Evolutionary conservation across 1,140 invertebrate species (phyloP).

Genomic region (Drosophila jambulina): DNA sequence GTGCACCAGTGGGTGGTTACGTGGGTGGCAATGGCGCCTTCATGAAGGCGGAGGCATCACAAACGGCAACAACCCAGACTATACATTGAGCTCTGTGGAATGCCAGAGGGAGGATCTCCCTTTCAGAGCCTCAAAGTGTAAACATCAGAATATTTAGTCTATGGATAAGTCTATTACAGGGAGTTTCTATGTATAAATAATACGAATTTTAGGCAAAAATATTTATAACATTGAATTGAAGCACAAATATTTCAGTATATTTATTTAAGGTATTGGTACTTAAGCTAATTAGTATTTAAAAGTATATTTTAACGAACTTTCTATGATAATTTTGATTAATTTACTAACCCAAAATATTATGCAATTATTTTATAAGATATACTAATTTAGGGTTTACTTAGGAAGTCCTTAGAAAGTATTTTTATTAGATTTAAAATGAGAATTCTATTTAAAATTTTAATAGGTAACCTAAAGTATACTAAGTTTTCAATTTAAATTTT

Average conservation of each 20-base stretch:
- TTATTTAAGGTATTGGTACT: not conserved
- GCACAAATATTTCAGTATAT: not conserved
- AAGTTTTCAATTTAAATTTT: not conserved
- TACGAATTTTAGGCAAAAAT: not conserved
- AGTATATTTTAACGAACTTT: not conserved
- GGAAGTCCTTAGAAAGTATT: not conserved
- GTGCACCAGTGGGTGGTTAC: constrained; percentile 14
- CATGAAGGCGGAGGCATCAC: not conserved
- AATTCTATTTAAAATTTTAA: too few relatives aligned
- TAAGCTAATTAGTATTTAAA: not conserved
- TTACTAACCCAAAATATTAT: too few relatives aligned
- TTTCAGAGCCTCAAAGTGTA: not conserved
- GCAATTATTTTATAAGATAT: too few relatives aligned
- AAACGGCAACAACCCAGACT: not conserved
- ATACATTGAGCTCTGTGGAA: not conserved
- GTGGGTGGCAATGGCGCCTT: constrained; percentile 15
- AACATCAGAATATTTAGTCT: not conserved
- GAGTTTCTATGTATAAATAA: not conserved
- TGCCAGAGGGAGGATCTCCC: not conserved
- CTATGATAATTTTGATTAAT: not conserved
- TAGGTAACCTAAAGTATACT: not conserved
- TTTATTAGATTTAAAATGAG: not conserved
- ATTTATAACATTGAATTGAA: not conserved
- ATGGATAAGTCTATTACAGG: not conserved
- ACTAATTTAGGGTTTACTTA: not conserved